Evolutionary conservation across 2,113 vertebrate species (phyloP).

Genomic region (Tachuris rubrigastra): DNA sequence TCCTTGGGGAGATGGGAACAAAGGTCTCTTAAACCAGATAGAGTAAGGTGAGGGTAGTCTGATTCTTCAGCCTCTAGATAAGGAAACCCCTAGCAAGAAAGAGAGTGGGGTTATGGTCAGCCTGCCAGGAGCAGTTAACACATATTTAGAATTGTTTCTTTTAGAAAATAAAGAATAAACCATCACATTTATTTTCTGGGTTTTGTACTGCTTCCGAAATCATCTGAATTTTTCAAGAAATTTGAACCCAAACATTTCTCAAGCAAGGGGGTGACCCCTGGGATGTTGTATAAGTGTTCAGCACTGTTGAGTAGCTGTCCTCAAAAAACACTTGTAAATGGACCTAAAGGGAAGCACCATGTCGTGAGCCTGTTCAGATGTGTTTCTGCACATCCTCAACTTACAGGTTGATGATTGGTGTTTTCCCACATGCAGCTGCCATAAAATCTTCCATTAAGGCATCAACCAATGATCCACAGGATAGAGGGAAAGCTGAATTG

Average conservation of each 20-base stretch:
- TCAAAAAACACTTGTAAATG: not conserved
- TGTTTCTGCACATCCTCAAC: not conserved
- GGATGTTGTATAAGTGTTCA: too few relatives aligned
- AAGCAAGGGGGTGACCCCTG: not conserved
- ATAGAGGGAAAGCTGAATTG: not conserved
- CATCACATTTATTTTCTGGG: not conserved
- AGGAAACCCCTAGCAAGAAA: not conserved
- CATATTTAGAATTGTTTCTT: not conserved
- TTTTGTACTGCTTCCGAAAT: not conserved
- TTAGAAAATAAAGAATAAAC: not conserved
- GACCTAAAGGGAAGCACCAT: not conserved
- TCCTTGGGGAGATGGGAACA: not conserved
- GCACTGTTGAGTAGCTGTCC: not conserved
- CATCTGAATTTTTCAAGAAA: not conserved
- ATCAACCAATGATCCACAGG: accelerated
- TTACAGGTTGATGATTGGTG: not conserved
- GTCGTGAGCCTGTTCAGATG: not conserved
- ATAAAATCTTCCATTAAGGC: not conserved
- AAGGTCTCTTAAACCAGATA: not conserved
- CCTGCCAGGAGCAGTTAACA: not conserved
- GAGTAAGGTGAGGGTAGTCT: not conserved
- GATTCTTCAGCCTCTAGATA: not conserved
- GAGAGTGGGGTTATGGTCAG: not conserved
- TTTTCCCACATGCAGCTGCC: not conserved
- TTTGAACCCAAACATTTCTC: not conserved